Evolutionary conservation across 2,797 vertebrate species (phyloP), one percentile per base, ranked within the genome.

Genomic region (Discoglossus pictus): DNA sequence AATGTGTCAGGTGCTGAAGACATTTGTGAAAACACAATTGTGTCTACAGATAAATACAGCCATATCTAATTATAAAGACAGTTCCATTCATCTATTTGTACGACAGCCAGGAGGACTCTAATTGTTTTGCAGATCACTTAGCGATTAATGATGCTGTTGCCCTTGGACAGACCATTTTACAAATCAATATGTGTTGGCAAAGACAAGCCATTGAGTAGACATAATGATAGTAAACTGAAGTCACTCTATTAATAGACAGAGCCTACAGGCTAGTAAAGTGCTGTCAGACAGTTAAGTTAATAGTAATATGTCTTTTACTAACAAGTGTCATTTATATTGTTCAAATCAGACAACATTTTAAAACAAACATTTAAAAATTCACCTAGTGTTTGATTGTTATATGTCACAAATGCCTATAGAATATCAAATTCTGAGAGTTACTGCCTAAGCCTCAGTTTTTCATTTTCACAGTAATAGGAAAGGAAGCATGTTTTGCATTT

Each of bases 91-190:
- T 79, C 74, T 79, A 60, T 73, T 74, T 52, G 53, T 53, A 73
- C 63, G 60, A 16, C 48, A 83, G 76, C 68, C 64, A 75, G 74
- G 68, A 80, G 77, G 65, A 73, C 63, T 79, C 79, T 80, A 76
- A 81, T 80, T 85, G 78, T 80, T 82, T 78, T 80, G 76, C 75
- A 84, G 77, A 75, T 83, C 83, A 70, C 81, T 84, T 80, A 79
- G 75, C 80, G 78, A 83, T 83, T 84, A 86, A 83, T 78, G 80
- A 76, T 75, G 71, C 61, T 65, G 44, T 74, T 83, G 80, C 80
- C 76, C 78, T 83, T 76, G 76, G 75, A 77, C 52, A 69, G 76
- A 73, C 75, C 63, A 68, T 35, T 73, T 68, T 78, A 66, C 38
- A 69, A 77, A 85, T 83, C 68, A 15, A 66, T n/a, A n/a, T n/a